A percentile compares a stretch with the other conserved stretches of the same genome.
These are phyloP conservation scores for Eremobia ochroleuca DNA, from an alignment of 2,888 invertebrate species.

Conservation along the genomic window DNA sequence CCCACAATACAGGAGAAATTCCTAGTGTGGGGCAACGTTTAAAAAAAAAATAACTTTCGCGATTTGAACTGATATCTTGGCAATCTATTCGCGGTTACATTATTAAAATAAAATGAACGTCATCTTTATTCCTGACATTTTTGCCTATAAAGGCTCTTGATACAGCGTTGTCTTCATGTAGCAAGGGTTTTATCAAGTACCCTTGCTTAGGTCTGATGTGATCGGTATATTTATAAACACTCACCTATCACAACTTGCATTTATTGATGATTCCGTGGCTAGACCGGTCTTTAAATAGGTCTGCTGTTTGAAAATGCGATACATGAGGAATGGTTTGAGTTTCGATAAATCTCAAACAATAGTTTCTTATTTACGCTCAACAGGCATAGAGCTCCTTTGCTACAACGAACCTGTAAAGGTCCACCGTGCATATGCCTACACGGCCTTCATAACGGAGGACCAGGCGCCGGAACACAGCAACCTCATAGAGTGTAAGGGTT, in stretches of 20 bases:
- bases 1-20: no score
- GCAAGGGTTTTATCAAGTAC: background rate
- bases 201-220: no score
- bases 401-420: conserved; percentile 78
- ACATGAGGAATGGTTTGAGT: background rate
- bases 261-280: background rate
- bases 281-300: background rate
- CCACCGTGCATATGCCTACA: conserved; percentile 83
- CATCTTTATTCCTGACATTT: background rate
- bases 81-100: background rate
- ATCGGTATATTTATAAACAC: background rate
- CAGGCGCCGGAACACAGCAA: conserved; percentile 68
- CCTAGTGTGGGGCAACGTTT: no score
- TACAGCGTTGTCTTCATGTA: no score
- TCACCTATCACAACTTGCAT: background rate
- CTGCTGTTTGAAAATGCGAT: no score
- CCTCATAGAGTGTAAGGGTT: conserved; percentile 85
- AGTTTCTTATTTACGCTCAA: conserved; percentile 14
- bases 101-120: background rate
- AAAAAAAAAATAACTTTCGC: no score
- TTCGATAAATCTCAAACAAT: background rate
- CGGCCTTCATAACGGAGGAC: conserved; percentile 76
- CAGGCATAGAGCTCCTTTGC: conserved; percentile 89
- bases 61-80: background rate
- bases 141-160: no score